phyloP scores from a whole-genome alignment of 1,140 invertebrate species.

The Atta colombica region DNA sequence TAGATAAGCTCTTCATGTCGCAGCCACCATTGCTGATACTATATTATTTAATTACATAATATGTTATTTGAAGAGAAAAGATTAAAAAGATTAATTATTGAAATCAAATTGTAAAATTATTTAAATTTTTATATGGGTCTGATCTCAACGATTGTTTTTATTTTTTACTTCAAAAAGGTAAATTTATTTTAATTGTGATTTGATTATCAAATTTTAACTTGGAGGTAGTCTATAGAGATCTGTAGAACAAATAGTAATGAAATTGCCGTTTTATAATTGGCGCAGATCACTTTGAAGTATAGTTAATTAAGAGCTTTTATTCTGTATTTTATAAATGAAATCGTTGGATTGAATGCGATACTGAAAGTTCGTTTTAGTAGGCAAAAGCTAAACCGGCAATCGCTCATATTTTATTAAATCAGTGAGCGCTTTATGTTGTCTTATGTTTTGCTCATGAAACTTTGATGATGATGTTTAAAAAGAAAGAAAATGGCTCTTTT shows the following conservation, averaged over 20 bases:
- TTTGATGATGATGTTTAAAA: slow-evolving; percentile 34
- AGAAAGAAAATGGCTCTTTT: slow-evolving; percentile 3
- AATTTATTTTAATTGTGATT: neutral
- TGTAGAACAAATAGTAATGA: slow-evolving; percentile 1
- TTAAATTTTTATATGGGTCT: neutral
- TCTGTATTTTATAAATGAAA: slow-evolving; percentile 29
- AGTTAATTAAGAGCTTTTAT: slow-evolving; percentile 34
- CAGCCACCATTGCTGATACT: slow-evolving; percentile 7
- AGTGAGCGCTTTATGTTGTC: slow-evolving; percentile 9
- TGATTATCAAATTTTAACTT: slow-evolving; percentile 1
- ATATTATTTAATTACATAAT: slow-evolving; percentile 46
- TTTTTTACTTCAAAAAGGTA: neutral
- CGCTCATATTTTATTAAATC: slow-evolving; percentile 54
- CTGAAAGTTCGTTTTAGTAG: slow-evolving; percentile 13
- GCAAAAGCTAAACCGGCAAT: slow-evolving; percentile 22
- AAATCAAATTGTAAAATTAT: neutral
- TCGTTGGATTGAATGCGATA: slow-evolving; percentile 26
- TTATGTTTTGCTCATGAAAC: slow-evolving; percentile 43
- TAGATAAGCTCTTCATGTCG: slow-evolving; percentile 24
- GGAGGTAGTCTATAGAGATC: neutral
- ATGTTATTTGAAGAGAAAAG: neutral
- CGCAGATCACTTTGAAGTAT: neutral
- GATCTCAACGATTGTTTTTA: neutral
- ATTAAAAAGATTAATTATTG: neutral
- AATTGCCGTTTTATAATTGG: slow-evolving; percentile 27